Evolutionary conservation across 2,888 invertebrate species (phyloP).

Genomic region (Dasysyrphus tricinctus): DNA sequence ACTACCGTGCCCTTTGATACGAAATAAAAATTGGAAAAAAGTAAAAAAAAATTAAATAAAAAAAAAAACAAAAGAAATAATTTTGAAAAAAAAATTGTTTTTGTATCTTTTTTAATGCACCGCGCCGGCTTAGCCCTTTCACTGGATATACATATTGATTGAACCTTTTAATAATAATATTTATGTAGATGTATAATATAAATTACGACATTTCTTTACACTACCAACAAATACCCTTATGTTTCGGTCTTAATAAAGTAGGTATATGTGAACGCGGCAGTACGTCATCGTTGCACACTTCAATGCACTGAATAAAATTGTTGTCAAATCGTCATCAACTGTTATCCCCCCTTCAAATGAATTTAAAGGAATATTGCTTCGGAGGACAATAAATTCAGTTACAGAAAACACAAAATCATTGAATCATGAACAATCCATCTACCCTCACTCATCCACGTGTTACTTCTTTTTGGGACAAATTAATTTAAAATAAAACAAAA

Average conservation of each 20-base stretch:
- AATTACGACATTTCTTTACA: no score
- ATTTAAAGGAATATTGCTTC: neutral
- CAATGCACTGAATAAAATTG: slow-evolving; percentile 15
- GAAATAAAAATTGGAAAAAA: no score
- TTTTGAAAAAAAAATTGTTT: no score
- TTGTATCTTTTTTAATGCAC: no score
- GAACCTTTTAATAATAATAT: no score
- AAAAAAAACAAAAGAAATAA: no score
- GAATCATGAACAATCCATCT: neutral
- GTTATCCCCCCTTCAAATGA: neutral
- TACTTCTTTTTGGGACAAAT: slow-evolving; percentile 12
- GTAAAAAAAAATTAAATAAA: no score
- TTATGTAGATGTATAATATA: no score
- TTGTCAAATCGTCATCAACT: neutral
- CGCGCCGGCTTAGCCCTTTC: no score
- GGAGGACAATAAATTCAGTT: neutral
- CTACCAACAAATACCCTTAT: no score
- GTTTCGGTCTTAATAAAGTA: neutral
- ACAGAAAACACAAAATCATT: neutral
- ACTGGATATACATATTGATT: no score
- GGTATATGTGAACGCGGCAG: neutral
- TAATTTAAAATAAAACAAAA: neutral
- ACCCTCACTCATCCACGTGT: slow-evolving; percentile 30
- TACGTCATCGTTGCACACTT: slow-evolving; percentile 15
- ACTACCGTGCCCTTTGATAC: no score